phyloP scores from a whole-genome alignment of 2,797 vertebrate species.

The Kryptopterus vitreolus region DNA sequence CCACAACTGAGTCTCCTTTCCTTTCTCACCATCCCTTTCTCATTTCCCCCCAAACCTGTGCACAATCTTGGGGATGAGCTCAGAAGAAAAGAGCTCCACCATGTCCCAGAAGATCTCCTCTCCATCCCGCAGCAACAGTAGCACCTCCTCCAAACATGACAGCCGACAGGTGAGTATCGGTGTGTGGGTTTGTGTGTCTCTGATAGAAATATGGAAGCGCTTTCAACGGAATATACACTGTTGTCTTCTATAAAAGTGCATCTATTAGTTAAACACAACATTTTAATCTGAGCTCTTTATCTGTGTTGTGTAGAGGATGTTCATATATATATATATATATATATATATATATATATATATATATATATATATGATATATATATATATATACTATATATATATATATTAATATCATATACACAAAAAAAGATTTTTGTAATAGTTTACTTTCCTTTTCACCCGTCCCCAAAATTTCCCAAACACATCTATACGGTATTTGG shows the following conservation, averaged over 20 bases:
- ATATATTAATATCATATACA: too few relatives aligned
- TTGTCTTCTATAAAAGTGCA: background rate
- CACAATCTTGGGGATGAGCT: constrained; percentile 73
- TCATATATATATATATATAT: too few relatives aligned
- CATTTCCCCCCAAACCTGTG: background rate
- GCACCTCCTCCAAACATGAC: constrained; percentile 92
- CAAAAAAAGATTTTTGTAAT: too few relatives aligned
- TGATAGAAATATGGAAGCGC: background rate
- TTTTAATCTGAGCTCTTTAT: background rate
- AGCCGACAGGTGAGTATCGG: constrained; percentile 85
- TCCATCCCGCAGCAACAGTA: constrained; percentile 92
- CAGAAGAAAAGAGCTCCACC: constrained; percentile 81
- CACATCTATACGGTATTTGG: background rate
- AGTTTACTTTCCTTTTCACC: background rate
- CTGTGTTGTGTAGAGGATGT: background rate
- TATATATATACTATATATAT: too few relatives aligned
- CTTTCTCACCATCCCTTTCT: constrained; percentile 7
- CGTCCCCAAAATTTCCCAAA: background rate
- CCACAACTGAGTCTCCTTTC: constrained; percentile 26
- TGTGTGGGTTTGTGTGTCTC: background rate
- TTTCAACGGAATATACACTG: background rate
- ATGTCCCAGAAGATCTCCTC: constrained; percentile 91
- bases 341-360: too few relatives aligned
- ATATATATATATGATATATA: too few relatives aligned
- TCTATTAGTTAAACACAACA: constrained; percentile 6